Evolutionary conservation across 2,888 invertebrate genomes (phyloP), one percentile per base, ranked within the genome.

Genomic region (Liopterus haemorrhoidalis): DNA sequence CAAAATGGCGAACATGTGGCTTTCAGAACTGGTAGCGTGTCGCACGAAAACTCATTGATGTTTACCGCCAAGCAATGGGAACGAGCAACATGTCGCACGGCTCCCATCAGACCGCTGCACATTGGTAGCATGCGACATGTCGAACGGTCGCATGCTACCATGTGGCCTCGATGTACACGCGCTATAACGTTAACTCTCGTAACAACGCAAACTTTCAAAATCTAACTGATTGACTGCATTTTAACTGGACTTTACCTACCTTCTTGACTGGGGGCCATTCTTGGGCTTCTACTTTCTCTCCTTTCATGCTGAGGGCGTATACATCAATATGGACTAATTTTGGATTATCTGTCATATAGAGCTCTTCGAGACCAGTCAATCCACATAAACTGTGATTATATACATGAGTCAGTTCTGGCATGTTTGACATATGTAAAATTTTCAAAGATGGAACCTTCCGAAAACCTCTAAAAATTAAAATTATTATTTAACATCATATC

Each of bases 381-480:
- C 73, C 70, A 0, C 80, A 75, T 8, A 85, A 66, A 1, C 77
- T 70, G 2, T 70, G 69, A 9, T 64, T 60, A 5, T 72, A 75
- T 20, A 91, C 76, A 20, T 61, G 61, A 0, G 61, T 67, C 30
- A 90, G 65, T 2, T 72, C 62, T 0, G 72, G 69, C 78, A 86
- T 82, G 50, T 79, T 75, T 38, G 80, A 78, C 63, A 90, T 71
- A 53, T 82, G 81, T 0, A 90, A 67, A 36, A 76, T 74, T 57
- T 74, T 70, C 12, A 90, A 63, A 4, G 74, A 75, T 0, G 70
- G 64, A 42, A 89, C 70, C 1, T 58, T 59, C 0, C 85, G 84
- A 61, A 87, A 85, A 4, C 76, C 72, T 12, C 81, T 81, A 59
- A n/a, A 68, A 69, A 24, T 15, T 22, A 32, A 33, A 16, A 42